Percentiles rank a stretch among this genome's conserved stretches.
These are phyloP conservation scores for Barnardius zonarius DNA, from an alignment of 2,113 vertebrate species.

Conservation along the genomic window DNA sequence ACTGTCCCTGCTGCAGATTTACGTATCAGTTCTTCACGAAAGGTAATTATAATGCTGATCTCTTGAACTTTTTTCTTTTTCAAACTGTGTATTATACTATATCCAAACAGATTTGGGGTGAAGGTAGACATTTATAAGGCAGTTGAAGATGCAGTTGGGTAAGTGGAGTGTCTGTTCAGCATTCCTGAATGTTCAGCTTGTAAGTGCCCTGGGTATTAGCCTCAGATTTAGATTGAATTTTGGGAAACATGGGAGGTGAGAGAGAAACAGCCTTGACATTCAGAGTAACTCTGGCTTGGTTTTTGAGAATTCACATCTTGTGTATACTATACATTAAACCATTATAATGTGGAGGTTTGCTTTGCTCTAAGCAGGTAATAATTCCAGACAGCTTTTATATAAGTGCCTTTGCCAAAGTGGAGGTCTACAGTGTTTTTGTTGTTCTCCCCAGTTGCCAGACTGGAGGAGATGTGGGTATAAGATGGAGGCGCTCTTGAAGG, in stretches of 20 bases:
- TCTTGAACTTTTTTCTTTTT: neutral
- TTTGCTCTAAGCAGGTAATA: neutral
- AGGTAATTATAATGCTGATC: conserved; percentile 35
- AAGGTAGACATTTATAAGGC: neutral
- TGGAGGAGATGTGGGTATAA: neutral
- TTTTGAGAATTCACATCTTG: neutral
- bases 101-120: neutral
- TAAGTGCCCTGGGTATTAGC: neutral
- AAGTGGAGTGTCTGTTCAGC: neutral
- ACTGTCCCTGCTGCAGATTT: neutral
- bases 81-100: neutral
- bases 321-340: neutral
- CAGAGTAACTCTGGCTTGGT: neutral
- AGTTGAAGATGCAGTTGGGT: neutral
- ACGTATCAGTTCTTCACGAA: neutral
- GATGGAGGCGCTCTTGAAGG: neutral
- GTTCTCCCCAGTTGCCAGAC: neutral
- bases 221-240: neutral
- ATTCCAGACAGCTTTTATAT: neutral
- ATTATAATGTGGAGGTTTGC: neutral
- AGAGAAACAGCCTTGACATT: neutral
- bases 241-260: neutral
- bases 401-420: neutral
- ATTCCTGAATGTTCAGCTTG: neutral
- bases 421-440: neutral